Base-by-base conservation (phyloP, 2,113 vertebrate species). In the Chitala chitala region DNA sequence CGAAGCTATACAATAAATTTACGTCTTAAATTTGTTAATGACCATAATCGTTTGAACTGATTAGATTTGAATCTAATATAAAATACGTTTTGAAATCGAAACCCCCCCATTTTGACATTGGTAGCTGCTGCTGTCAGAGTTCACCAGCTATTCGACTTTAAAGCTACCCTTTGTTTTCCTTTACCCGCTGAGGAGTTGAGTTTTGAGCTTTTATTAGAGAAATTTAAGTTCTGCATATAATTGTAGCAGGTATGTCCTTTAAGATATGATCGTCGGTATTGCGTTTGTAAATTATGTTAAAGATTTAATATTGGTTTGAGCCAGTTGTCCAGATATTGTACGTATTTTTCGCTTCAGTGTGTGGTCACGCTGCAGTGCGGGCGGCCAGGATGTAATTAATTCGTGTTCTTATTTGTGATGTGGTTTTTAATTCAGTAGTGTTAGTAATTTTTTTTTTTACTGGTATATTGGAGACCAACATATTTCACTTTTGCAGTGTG, bases 141-240 rank as follows among this genome's bases (percentile, higher is more conserved):
- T 75, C 53, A 61, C 54, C 26, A 12, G 15, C 12, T 51, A 29
- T 13, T 46, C 15, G 40, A 53, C 15, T 59, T 69, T 48, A 46
- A 70, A 56, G 38, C 73, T 55, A 20, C 54, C 68, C 55, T 75
- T 69, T 75, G 68, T 68, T 75, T 31, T 70, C 65, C 36, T 29
- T 59, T 12, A n/a, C n/a, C 24, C 20, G 20, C n/a, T 13, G 44
- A 50, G 46, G 36, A 38, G 0, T 17, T 15, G 26, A 17, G 3
- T 59, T n/a, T 6, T 3, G 38, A 22, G 17, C 26, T 5, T 46
- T 63, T 75, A 22, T 59, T 59, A 40, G 50, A 24, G 46, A 31
- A 70, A 59, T 15, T 44, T n/a, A 40, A 10, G 10, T 70, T 56
- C 48, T 20, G 40, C 3, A 7, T 10, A 15, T 20, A 51, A 36